Evolutionary conservation across 2,888 invertebrate genomes (phyloP).

Genomic region (Mimumesa dahlbomi): DNA sequence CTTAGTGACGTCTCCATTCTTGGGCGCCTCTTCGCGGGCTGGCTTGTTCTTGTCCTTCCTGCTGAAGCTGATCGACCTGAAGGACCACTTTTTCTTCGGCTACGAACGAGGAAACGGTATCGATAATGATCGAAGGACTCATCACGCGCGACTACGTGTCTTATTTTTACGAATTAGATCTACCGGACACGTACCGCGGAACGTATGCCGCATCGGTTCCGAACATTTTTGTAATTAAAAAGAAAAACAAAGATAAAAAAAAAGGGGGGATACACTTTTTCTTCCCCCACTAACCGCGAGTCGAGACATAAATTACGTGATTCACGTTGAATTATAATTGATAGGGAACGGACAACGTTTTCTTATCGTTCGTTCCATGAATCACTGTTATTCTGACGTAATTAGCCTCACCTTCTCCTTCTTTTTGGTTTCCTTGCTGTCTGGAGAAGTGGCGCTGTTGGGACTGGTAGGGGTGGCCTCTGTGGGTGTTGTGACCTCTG

Average conservation of each 20-base stretch:
- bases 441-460: constrained; percentile 74
- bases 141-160: not conserved
- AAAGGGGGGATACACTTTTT: no score
- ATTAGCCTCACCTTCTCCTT: constrained; percentile 74
- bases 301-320: no score
- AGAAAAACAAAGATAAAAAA: no score
- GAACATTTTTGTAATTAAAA: not conserved
- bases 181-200: not conserved
- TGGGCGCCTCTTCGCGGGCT: constrained; percentile 84
- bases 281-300: no score
- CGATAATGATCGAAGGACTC: constrained; percentile 46
- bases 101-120: constrained; percentile 73
- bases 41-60: constrained; percentile 94
- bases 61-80: constrained; percentile 92
- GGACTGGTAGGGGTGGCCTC: constrained; percentile 74
- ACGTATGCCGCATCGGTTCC: not conserved
- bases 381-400: not conserved
- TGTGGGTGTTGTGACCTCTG: constrained; percentile 77
- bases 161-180: not conserved
- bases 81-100: constrained; percentile 94
- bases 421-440: constrained; percentile 78
- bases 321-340: no score
- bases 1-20: constrained; percentile 83
- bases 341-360: no score
- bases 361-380: not conserved